These are phyloP conservation scores for Lapara coniferarum DNA, from an alignment of 2,888 invertebrate genomes.

Conservation along the genomic window DNA sequence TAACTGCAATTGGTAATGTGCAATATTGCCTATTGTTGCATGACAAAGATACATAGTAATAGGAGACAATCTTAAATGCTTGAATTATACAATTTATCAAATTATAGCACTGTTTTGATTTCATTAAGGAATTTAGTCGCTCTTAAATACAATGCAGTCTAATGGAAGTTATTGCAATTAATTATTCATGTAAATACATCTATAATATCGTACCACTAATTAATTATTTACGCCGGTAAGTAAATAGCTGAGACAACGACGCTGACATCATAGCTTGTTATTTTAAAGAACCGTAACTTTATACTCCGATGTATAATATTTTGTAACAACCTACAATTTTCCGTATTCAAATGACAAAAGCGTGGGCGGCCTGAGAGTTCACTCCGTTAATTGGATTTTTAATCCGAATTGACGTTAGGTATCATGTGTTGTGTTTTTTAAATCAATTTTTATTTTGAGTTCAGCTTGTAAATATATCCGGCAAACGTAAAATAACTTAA, in stretches of 20 bases:
- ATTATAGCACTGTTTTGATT: constrained; percentile 63
- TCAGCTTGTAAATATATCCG: constrained; percentile 30
- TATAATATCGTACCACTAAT: constrained; percentile 17
- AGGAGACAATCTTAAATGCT: constrained; percentile 72
- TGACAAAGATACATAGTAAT: constrained; percentile 77
- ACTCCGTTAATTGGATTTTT: constrained; percentile 53
- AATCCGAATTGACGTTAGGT: constrained; percentile 51
- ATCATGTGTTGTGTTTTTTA: constrained; percentile 34
- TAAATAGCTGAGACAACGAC: constrained; percentile 17
- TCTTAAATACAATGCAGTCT: constrained; percentile 25
- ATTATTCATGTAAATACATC: constrained; percentile 18
- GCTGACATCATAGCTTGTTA: constrained; percentile 21
- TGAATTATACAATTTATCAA: constrained; percentile 72
- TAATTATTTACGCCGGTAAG: constrained; percentile 15
- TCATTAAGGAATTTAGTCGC: constrained; percentile 50
- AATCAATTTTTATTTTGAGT: constrained; percentile 32
- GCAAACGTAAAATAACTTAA: constrained; percentile 14
- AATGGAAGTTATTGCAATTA: constrained; percentile 26
- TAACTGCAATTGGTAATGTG: constrained; percentile 73
- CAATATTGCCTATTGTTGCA: constrained; percentile 75
- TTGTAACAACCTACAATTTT: constrained; percentile 27
- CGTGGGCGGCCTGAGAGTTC: constrained; percentile 47
- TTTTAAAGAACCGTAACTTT: constrained; percentile 25
- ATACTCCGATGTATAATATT: constrained; percentile 26
- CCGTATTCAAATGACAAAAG: constrained; percentile 28